These are phyloP conservation scores for Pseudomyrmex dendroicus DNA, from an alignment of 1,140 invertebrate species.

Conservation along the genomic window DNA sequence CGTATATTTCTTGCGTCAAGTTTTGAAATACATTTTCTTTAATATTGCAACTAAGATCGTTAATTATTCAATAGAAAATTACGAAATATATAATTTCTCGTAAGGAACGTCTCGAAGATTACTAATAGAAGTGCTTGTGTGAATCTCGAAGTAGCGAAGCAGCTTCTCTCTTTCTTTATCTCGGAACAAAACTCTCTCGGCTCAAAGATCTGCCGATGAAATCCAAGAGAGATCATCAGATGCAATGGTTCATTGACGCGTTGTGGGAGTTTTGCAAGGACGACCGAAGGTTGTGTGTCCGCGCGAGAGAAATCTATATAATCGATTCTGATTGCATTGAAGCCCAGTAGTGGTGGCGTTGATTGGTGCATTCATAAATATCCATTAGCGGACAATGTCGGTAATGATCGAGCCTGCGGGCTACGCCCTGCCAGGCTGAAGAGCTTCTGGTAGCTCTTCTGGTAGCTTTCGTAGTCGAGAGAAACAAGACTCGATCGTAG, in stretches of 20 bases:
- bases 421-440: conserved; percentile 80
- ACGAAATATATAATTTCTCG: neutral
- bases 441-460: conserved; percentile 75
- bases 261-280: conserved; percentile 61
- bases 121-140: neutral
- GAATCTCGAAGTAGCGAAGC: neutral
- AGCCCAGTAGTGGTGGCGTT: conserved; percentile 84
- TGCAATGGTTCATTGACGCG: conserved; percentile 42
- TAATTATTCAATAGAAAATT: neutral
- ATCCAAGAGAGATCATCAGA: conserved; percentile 46
- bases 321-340: conserved; percentile 86
- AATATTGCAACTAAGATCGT: no score
- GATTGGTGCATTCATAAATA: conserved; percentile 86
- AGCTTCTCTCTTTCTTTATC: conserved; percentile 1
- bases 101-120: conserved; percentile 9
- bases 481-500: conserved; percentile 73
- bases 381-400: conserved; percentile 85
- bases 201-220: conserved; percentile 6
- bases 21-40: neutral
- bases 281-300: conserved; percentile 62
- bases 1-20: neutral
- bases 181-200: conserved; percentile 2
- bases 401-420: conserved; percentile 83
- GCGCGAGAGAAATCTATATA: conserved; percentile 78
- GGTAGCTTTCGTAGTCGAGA: conserved; percentile 71